Evolutionary conservation across 2,797 vertebrate species (phyloP), one percentile per base, ranked within the genome.

Genomic region (Epinephelus awoara): DNA sequence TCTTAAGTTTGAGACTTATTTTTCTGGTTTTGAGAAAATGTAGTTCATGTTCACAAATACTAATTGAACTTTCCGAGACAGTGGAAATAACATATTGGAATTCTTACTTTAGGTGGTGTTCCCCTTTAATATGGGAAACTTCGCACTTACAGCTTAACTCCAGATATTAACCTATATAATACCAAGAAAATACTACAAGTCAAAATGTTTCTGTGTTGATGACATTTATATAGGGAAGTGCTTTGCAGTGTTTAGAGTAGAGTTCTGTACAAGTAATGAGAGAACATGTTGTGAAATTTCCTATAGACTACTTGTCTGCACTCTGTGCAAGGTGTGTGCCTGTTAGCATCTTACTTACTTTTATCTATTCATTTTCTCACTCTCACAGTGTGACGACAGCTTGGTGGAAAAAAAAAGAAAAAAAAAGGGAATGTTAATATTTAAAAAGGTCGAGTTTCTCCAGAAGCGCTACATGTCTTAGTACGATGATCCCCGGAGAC

Each of bases 391-490:
- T 67, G 67, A 72, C 5, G 6, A 68, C 52, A 71, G 67, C 57
- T 57, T 2, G 19, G 38, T 61, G 82, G 72, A 67, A 58, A 47
- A 74, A 61, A 79, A 58, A 61, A 73, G 51, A 74, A 71, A 66
- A 66, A 70, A 52, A 47, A 69, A 46, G 68, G 42, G 72, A 67
- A 64, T 83, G 73, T 90, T 87, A 83, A 88, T 89, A 87, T 91
- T 90, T 88, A 74, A 91, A 92, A 86, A 89, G 91, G 80, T 90
- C 23, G 75, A 72, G 82, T 78, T 79, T 84, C 82, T 91, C 79
- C 73, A 44, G 81, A 83, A 88, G 84, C 38, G 10, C 49, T 61
- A 1, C 7, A 38, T 67, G 77, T 84, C 76, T 80, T n/a, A 54
- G 84, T 89, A 59, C 71, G 75, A 85, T 59, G 84, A 61, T 87